Conservation (phyloP, 2,888 invertebrate species). For the Cephus spinipes region DNA sequence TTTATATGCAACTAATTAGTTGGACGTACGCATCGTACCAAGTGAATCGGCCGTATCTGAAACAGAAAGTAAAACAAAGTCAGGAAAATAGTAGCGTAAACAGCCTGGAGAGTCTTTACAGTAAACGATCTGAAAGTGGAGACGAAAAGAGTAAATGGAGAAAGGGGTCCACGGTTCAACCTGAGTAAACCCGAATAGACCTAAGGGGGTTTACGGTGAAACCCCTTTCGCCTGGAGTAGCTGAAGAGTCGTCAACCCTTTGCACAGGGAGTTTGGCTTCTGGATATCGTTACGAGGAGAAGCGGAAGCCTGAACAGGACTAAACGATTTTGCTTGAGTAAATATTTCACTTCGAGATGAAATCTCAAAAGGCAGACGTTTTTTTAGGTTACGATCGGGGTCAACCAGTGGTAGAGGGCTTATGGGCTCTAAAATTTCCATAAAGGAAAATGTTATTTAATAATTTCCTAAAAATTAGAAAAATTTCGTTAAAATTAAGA, state of each 20-base stretch:
- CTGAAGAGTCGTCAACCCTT: not conserved
- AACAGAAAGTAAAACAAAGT: not conserved
- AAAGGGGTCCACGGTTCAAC: not conserved
- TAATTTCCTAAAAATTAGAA: not conserved
- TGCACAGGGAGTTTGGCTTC: not conserved
- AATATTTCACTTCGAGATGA: not conserved
- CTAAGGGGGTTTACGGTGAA: not conserved
- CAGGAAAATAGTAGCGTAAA: not conserved
- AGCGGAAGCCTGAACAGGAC: not conserved
- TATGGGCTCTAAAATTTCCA: not conserved
- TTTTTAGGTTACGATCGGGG: not conserved
- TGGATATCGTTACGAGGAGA: not conserved
- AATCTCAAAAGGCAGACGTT: not conserved
- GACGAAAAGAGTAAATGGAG: not conserved
- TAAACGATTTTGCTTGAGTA: not conserved
- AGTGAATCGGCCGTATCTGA: not conserved
- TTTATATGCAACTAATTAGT: not conserved
- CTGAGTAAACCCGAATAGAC: not conserved
- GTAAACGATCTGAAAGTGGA: not conserved
- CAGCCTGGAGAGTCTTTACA: not conserved
- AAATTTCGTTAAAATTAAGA: not conserved
- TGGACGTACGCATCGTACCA: not conserved
- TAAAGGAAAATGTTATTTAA: not conserved
- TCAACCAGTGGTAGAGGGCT: not conserved
- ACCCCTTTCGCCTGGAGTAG: not conserved